These are phyloP conservation scores for Cheiracanthium punctorium DNA, from an alignment of 2,888 invertebrate species.

Conservation along the genomic window DNA sequence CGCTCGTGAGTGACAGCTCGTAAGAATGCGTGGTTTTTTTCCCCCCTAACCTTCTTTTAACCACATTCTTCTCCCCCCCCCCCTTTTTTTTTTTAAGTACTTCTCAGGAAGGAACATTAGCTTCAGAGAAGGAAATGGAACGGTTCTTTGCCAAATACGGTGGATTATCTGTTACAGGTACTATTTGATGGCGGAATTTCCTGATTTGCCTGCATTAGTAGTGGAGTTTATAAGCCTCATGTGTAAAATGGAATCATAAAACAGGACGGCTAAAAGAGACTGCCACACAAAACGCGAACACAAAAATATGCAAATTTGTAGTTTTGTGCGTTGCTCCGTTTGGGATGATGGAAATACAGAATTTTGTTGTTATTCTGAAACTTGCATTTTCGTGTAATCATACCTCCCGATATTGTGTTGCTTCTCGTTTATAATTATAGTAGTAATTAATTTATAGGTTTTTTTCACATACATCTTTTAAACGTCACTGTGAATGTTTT, in stretches of 20 bases:
- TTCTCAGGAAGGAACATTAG: slow-evolving; percentile 60
- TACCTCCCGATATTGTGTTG: too few relatives aligned
- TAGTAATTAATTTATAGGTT: too few relatives aligned
- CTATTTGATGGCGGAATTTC: slow-evolving; percentile 46
- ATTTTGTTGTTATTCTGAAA: too few relatives aligned
- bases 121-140: slow-evolving; percentile 59
- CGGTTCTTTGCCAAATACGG: slow-evolving; percentile 55
- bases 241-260: background rate
- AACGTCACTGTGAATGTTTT: too few relatives aligned
- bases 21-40: too few relatives aligned
- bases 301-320: too few relatives aligned
- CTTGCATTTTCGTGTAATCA: too few relatives aligned
- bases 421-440: too few relatives aligned
- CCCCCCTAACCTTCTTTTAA: background rate
- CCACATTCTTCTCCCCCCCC: slow-evolving; percentile 6
- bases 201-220: slow-evolving; percentile 17
- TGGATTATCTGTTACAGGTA: slow-evolving; percentile 59
- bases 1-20: slow-evolving; percentile 42
- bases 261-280: background rate
- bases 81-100: slow-evolving; percentile 30
- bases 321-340: too few relatives aligned
- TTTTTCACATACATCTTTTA: too few relatives aligned
- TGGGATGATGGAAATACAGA: too few relatives aligned
- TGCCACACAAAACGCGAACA: too few relatives aligned
- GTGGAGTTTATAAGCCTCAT: background rate